A percentile compares a stretch with the other conserved stretches of the same genome.
These are phyloP conservation scores for Pseudomyrmex cubaensis DNA, from an alignment of 1,140 invertebrate genomes.

Conservation along the genomic window DNA sequence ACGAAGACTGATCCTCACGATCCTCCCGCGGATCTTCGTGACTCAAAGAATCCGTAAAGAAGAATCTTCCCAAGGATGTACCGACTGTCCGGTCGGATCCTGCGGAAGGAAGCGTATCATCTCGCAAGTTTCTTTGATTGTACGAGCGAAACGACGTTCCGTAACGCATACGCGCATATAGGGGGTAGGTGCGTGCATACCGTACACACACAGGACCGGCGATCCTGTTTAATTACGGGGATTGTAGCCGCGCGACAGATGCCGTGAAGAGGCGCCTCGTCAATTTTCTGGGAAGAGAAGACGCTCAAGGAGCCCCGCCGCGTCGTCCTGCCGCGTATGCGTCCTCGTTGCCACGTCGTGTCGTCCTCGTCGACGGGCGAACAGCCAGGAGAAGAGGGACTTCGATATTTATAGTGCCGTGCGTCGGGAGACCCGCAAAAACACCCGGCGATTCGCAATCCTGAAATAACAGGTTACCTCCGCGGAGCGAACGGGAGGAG, in stretches of 20 bases:
- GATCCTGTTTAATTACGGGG: slow-evolving; percentile 77
- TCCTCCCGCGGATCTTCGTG: slow-evolving; percentile 52
- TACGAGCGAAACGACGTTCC: slow-evolving; percentile 27
- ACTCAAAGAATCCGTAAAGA: slow-evolving; percentile 20
- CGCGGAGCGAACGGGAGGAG: slow-evolving; percentile 59
- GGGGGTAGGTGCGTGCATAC: slow-evolving; percentile 10
- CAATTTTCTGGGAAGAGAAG: slow-evolving; percentile 72
- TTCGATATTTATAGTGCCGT: slow-evolving; percentile 80
- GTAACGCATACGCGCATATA: background rate
- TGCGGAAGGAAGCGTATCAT: slow-evolving; percentile 50
- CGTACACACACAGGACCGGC: slow-evolving; percentile 44
- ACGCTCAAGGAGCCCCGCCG: slow-evolving; percentile 25
- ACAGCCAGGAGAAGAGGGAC: slow-evolving; percentile 53
- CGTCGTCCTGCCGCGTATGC: slow-evolving; percentile 6
- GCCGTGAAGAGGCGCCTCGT: slow-evolving; percentile 75
- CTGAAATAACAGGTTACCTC: slow-evolving; percentile 83
- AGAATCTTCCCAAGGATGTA: slow-evolving; percentile 44
- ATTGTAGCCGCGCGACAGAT: slow-evolving; percentile 75
- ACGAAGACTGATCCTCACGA: slow-evolving; percentile 51
- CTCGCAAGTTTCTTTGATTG: slow-evolving; percentile 25
- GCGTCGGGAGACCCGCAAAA: slow-evolving; percentile 76
- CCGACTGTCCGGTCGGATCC: slow-evolving; percentile 12
- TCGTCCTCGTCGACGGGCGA: slow-evolving; percentile 35
- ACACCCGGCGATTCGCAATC: slow-evolving; percentile 79
- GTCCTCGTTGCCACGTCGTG: slow-evolving; percentile 21